Percentiles rank a stretch among this genome's conserved stretches.
Evolutionary conservation across 2,797 vertebrate genomes (phyloP).

Genomic region (Malacoraja senta): DNA sequence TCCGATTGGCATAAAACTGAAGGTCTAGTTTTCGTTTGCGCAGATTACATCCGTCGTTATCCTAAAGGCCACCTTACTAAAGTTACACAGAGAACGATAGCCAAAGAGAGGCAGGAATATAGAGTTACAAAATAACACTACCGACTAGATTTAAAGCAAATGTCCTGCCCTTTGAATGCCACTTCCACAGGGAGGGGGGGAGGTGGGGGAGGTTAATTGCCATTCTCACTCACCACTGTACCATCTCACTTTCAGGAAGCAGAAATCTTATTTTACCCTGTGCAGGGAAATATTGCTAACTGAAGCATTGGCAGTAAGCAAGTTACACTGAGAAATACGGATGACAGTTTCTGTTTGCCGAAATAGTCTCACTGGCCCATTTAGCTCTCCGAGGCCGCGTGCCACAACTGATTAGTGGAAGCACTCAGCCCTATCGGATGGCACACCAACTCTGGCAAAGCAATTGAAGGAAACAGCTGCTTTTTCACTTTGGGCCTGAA

Average conservation of each 20-base stretch:
- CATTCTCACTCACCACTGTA: neutral
- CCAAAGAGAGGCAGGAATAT: neutral
- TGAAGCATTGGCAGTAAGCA: neutral
- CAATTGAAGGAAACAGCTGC: neutral
- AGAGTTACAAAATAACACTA: neutral
- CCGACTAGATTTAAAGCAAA: neutral
- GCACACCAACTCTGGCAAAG: neutral
- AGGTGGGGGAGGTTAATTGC: neutral
- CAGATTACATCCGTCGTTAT: neutral
- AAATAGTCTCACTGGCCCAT: neutral
- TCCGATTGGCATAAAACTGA: neutral
- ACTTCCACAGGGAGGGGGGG: neutral
- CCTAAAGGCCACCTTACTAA: neutral
- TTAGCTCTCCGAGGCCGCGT: neutral
- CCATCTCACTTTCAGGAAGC: neutral
- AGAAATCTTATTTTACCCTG: neutral
- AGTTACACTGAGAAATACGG: slow-evolving; percentile 6
- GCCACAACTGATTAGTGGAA: neutral
- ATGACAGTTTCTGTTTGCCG: neutral
- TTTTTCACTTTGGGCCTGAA: neutral
- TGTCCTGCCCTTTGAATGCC: neutral
- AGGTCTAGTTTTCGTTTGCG: neutral
- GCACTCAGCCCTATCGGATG: neutral
- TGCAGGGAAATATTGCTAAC: neutral
- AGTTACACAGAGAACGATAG: neutral